A percentile compares a stretch with the other conserved stretches of the same genome.
These are phyloP conservation scores for Cyprinodon variegatus DNA, from an alignment of 2,113 vertebrate species.

Conservation along the genomic window DNA sequence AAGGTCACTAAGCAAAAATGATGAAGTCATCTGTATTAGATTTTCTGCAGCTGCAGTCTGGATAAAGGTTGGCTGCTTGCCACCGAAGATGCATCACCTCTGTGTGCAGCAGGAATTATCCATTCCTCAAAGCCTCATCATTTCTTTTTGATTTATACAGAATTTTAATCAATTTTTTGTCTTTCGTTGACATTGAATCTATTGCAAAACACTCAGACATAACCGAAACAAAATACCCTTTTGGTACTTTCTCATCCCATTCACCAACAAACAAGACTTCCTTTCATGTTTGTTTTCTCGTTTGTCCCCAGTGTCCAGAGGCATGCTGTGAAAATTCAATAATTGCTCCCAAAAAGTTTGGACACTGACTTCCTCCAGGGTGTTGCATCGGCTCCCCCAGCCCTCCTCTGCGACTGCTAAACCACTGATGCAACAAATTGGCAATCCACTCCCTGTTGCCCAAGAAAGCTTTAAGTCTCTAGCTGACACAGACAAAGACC, in stretches of 20 bases:
- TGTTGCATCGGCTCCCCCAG: conserved; percentile 37
- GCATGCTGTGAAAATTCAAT: conserved; percentile 67
- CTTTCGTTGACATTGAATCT: conserved; percentile 18
- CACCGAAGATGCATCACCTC: conserved; percentile 54
- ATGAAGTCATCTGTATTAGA: conserved; percentile 79
- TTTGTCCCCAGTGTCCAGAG: conserved; percentile 39
- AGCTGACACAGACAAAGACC: conserved; percentile 35
- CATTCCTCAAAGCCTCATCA: conserved; percentile 53
- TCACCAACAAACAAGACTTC: background rate
- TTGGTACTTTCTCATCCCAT: background rate
- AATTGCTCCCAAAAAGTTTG: conserved; percentile 76
- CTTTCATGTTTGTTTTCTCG: background rate
- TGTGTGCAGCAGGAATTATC: conserved; percentile 51
- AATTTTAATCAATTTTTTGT: conserved; percentile 46
- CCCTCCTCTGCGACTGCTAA: conserved; percentile 51
- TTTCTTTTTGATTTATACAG: conserved; percentile 34
- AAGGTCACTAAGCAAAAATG: conserved; percentile 79
- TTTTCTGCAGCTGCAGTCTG: conserved; percentile 66
- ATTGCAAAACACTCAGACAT: background rate
- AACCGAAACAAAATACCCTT: background rate
- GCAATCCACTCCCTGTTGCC: conserved; percentile 72
- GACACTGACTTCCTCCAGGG: conserved; percentile 60
- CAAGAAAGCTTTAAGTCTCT: conserved; percentile 52
- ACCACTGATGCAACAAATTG: conserved; percentile 79
- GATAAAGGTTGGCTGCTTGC: conserved; percentile 62